phyloP scores from a whole-genome alignment of 2,888 invertebrate genomes.

The Trisateles emortualis region DNA sequence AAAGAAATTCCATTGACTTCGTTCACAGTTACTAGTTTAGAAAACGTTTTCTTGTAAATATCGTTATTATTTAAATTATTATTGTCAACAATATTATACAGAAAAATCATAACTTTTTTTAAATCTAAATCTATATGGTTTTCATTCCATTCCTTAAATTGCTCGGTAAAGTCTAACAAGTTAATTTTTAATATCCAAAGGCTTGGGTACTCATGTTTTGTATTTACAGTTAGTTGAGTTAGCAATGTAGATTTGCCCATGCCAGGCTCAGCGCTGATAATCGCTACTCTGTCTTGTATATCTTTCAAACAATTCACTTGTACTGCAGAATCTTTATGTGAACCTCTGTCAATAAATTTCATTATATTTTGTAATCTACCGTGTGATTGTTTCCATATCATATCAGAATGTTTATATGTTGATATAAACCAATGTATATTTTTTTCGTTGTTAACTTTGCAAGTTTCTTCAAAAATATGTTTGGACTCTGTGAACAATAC shows the following conservation, averaged over 20 bases:
- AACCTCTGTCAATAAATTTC: constrained; percentile 7
- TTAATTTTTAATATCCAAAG: constrained; percentile 43
- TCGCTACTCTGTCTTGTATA: constrained; percentile 31
- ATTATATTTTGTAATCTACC: constrained; percentile 21
- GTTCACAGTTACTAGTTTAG: constrained; percentile 1
- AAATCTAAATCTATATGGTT: constrained; percentile 2
- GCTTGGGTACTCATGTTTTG: constrained; percentile 25
- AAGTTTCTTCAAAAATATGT: constrained; percentile 13
- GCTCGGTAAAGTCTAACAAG: constrained; percentile 23
- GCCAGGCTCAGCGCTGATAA: constrained; percentile 41
- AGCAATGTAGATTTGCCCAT: constrained; percentile 48
- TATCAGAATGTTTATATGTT: background rate
- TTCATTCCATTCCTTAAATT: constrained; percentile 20
- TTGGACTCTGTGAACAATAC: constrained; percentile 26
- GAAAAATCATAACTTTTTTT: constrained; percentile 16
- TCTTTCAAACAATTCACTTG: constrained; percentile 18
- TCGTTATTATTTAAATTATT: too few species aligned
- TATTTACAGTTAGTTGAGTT: constrained; percentile 37
- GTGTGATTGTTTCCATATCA: constrained; percentile 28
- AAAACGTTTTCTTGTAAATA: background rate
- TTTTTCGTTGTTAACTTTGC: background rate
- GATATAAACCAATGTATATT: constrained; percentile 35
- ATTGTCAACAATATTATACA: too few species aligned
- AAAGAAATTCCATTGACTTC: constrained; percentile 8
- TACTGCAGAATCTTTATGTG: background rate